These are phyloP conservation scores for Chiroxiphia lanceolata DNA, from an alignment of 2,797 vertebrate genomes.

Conservation along the genomic window DNA sequence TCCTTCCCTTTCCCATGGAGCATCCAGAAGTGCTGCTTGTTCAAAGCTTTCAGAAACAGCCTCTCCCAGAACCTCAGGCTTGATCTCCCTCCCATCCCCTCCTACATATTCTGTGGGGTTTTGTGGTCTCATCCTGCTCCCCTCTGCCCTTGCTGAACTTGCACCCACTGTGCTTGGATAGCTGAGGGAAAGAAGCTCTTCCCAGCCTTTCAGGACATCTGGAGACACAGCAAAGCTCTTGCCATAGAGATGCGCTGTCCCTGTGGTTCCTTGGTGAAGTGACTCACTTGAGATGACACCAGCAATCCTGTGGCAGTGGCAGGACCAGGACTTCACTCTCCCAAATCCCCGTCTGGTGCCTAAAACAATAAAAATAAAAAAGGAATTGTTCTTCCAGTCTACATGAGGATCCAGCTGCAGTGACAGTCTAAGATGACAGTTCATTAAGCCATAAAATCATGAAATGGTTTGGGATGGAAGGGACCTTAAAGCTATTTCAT, in stretches of 20 bases:
- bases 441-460: background rate
- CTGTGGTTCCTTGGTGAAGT: background rate
- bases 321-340: background rate
- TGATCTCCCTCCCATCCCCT: background rate
- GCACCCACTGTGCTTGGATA: background rate
- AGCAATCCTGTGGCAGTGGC: background rate
- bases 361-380: background rate
- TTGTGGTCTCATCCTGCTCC: background rate
- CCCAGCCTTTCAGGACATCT: background rate
- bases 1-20: background rate
- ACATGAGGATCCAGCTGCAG: background rate
- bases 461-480: background rate
- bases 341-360: background rate
- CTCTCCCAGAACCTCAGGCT: background rate
- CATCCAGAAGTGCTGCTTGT: background rate
- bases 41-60: background rate
- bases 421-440: background rate
- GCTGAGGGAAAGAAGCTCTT: background rate
- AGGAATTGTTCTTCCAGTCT: background rate
- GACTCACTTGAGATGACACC: background rate
- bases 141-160: background rate
- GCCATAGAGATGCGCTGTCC: background rate
- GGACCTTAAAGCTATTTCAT: background rate
- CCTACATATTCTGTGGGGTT: background rate
- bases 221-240: background rate